Evolutionary conservation across 2,113 vertebrate genomes (phyloP).

Genomic region (Eleginops maclovinus): DNA sequence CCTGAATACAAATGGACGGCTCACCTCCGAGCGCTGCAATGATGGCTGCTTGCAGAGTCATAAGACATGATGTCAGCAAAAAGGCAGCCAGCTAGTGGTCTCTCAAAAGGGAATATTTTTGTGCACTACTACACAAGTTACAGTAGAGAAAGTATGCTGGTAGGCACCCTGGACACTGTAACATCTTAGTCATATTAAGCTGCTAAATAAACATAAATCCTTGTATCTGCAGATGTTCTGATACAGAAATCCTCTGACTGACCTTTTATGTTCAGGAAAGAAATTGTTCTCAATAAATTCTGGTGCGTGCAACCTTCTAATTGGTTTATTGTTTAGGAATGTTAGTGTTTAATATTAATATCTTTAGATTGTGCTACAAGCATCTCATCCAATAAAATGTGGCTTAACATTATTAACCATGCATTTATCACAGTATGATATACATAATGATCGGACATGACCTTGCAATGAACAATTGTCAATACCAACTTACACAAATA

Average conservation of each 20-base stretch:
- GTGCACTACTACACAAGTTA: conserved; percentile 40
- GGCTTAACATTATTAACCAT: neutral
- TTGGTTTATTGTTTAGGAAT: neutral
- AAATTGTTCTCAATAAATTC: neutral
- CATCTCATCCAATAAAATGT: neutral
- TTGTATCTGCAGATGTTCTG: conserved; percentile 4
- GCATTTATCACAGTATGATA: neutral
- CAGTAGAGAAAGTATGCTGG: conserved; percentile 20
- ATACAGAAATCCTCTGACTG: neutral
- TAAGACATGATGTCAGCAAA: conserved; percentile 63
- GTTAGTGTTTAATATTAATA: neutral
- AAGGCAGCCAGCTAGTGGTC: conserved; percentile 35
- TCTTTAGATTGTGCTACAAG: neutral
- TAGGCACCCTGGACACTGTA: conserved; percentile 6
- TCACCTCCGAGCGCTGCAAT: conserved; percentile 60
- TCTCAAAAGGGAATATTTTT: conserved; percentile 36
- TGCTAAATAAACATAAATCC: conserved; percentile 3
- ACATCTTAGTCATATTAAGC: conserved; percentile 8
- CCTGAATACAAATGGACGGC: conserved; percentile 74
- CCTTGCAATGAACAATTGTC: neutral
- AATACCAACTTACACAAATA: conserved; percentile 13
- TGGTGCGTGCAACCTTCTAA: neutral
- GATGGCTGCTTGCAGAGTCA: conserved; percentile 61
- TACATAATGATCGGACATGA: neutral
- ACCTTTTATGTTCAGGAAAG: neutral